Conservation (phyloP, 2,888 invertebrate genomes). For the Eulithis testata region DNA sequence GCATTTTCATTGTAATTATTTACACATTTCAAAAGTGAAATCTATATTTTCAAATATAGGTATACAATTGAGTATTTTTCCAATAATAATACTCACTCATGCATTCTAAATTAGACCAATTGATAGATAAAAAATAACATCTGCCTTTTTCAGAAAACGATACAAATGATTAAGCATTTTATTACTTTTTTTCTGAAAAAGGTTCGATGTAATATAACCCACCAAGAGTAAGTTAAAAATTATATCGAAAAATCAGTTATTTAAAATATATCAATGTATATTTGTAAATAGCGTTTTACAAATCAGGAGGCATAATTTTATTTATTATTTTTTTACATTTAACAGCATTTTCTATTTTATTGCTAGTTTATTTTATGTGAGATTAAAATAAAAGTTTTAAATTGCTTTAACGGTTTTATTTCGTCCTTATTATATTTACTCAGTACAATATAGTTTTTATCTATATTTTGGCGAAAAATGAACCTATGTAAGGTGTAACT, state of each 20-base stretch:
- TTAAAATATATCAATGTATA: slow-evolving; percentile 66
- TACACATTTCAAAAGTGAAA: too few species aligned
- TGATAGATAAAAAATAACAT: not conserved
- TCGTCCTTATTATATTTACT: slow-evolving; percentile 20
- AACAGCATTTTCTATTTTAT: slow-evolving; percentile 67
- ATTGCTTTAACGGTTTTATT: slow-evolving; percentile 46
- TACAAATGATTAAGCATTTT: not conserved
- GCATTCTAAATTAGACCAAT: not conserved
- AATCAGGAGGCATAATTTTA: slow-evolving; percentile 77
- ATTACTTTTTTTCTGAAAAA: slow-evolving; percentile 3
- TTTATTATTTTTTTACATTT: slow-evolving; percentile 64
- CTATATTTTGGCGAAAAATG: too few species aligned
- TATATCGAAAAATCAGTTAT: slow-evolving; percentile 28
- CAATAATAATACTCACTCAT: not conserved
- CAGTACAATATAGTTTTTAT: not conserved
- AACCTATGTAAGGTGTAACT: too few species aligned
- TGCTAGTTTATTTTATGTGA: slow-evolving; percentile 64
- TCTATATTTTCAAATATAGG: not conserved
- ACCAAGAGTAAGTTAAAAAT: slow-evolving; percentile 49
- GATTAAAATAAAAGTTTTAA: slow-evolving; percentile 63
- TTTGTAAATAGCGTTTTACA: slow-evolving; percentile 74
- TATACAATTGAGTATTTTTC: not conserved
- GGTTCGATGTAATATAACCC: slow-evolving; percentile 43
- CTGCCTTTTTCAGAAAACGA: slow-evolving; percentile 4
- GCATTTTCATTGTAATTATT: not conserved